Base-by-base conservation (phyloP, 1,140 invertebrate genomes). In the Formica selysi region DNA sequence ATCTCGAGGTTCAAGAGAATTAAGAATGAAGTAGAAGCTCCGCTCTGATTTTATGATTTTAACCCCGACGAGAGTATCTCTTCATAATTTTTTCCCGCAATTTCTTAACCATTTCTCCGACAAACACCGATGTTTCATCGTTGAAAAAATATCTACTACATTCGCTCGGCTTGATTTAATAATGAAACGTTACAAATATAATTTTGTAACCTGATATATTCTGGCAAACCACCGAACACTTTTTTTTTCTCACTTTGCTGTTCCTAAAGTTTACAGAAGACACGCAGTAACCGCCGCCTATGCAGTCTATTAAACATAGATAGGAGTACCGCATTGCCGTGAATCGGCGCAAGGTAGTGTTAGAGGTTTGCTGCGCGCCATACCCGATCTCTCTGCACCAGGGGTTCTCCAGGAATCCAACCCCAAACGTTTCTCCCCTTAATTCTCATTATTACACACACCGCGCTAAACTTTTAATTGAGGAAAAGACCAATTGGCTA, bases 231-330 rank as follows among this genome's bases (percentile, higher is more conserved):
- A 61, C 11, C 26, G 36, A 16, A 44, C 54, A 32, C 13, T 74
- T 79, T 57, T 44, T 29, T 41, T 79, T 44, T 54, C 3, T 10
- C n/a, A 70, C 32, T 54, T 61, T 19, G 41, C 4, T 73, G 2
- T 29, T 44, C 29, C 5, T 32, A 62, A 8, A 38, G 67, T 79
- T 48, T 51, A 62, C 48, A 62, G n/a, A 90, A 65, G 84, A 73
- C 78, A 71, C 87, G 70, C 73, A 76, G 51, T 78, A 78, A 86
- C 87, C 86, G 90, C 87, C 88, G 87, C 87, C 92, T 92, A 92
- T 93, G 92, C 93, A 93, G 93, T 93, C 92, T 93, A 93, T 94
- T 93, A 94, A 94, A 93, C 92, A 94, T 93, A 94, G 93, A 94
- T 93, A 93, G 91, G 90, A 94, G 89, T 93, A 92, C 93, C 93